phyloP scores from a whole-genome alignment of 2,888 invertebrate genomes.

The Petrolisthes cinctipes region DNA sequence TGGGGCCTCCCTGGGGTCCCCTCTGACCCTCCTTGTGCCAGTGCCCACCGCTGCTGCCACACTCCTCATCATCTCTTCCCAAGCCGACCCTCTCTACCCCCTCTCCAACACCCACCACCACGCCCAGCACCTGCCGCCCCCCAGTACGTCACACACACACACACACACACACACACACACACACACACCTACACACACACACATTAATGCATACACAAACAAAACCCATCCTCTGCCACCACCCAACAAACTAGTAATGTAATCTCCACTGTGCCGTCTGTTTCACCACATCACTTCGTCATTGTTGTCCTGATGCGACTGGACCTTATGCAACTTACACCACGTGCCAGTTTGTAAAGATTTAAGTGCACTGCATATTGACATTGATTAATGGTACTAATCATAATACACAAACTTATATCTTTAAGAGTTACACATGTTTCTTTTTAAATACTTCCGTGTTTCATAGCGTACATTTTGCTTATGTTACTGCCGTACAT shows the following conservation, averaged over 20 bases:
- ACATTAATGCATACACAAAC: neutral
- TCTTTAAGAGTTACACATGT: too few relatives aligned
- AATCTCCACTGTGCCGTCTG: too few relatives aligned
- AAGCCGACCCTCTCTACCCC: slow-evolving; percentile 37
- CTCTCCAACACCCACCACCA: slow-evolving; percentile 51
- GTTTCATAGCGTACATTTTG: too few relatives aligned
- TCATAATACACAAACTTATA: too few relatives aligned
- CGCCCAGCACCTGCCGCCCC: slow-evolving; percentile 25
- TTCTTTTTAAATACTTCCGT: too few relatives aligned
- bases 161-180: slow-evolving; percentile 24
- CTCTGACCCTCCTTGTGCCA: slow-evolving; percentile 27
- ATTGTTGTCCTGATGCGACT: too few relatives aligned
- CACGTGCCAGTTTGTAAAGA: too few relatives aligned
- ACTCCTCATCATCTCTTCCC: slow-evolving; percentile 47
- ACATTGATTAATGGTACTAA: too few relatives aligned
- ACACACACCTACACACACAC: slow-evolving; percentile 12
- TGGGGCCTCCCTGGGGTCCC: slow-evolving; percentile 27
- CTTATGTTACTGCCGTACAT: too few relatives aligned
- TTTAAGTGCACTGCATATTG: too few relatives aligned
- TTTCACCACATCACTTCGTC: too few relatives aligned
- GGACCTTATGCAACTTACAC: too few relatives aligned
- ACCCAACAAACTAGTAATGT: neutral
- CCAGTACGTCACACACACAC: slow-evolving; percentile 41
- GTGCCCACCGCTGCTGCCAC: slow-evolving; percentile 43
- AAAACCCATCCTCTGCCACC: neutral